A percentile compares a stretch with the other conserved stretches of the same genome.
phyloP scores from a whole-genome alignment of 2,113 vertebrate species.

The Alaudala cheleensis region DNA sequence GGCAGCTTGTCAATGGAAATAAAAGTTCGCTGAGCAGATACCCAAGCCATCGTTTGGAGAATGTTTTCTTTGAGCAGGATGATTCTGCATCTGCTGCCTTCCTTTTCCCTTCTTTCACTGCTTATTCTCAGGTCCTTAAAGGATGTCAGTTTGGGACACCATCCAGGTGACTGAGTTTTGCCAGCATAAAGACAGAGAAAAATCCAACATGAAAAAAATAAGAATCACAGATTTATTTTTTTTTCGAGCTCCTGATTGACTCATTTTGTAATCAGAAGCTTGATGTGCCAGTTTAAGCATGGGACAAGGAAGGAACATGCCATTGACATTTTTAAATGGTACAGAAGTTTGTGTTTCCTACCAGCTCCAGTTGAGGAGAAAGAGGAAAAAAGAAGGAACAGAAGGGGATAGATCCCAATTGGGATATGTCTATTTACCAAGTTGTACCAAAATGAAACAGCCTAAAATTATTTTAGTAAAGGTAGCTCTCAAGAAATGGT shows the following conservation, averaged over 20 bases:
- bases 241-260: neutral
- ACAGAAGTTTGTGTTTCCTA: accelerated
- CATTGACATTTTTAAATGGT: neutral
- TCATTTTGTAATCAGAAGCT: neutral
- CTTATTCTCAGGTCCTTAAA: neutral
- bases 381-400: neutral
- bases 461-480: neutral
- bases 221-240: neutral
- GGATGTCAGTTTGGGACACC: neutral
- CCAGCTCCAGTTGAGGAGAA: neutral
- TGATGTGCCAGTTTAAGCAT: neutral
- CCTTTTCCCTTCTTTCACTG: neutral
- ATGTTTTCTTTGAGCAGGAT: neutral
- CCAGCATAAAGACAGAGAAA: neutral
- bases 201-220: neutral
- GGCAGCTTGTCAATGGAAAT: slow-evolving; percentile 48
- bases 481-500: neutral
- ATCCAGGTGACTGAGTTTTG: neutral
- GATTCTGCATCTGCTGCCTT: neutral
- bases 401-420: neutral
- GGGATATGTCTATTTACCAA: neutral
- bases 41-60: neutral
- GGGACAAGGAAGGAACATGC: neutral
- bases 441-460: neutral
- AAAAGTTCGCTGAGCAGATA: neutral